Base-by-base conservation (phyloP, 1,140 invertebrate genomes). In the Samia ricini region DNA sequence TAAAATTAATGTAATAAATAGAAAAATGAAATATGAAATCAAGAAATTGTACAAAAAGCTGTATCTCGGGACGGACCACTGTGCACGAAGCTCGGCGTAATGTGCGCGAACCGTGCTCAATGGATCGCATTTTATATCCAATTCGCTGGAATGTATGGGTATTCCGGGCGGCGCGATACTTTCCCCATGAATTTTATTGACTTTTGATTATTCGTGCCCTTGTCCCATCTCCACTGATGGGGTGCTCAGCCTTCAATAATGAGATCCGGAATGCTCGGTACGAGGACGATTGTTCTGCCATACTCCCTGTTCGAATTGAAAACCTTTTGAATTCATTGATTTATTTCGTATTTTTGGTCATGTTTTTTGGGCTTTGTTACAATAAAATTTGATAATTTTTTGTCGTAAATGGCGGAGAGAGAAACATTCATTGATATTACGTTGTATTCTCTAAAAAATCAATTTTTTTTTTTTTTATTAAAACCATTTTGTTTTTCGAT, bases 101-200 rank as follows among this genome's bases (percentile, higher is more conserved):
- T 59, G 63, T 56, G 49, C 49, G 20, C 63, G 59, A 64, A 64
- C 62, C 56, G 63, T 57, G 67, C 57, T 55, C 63, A 65, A 69
- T 69, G 63, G 63, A 6, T 57, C 67, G 63, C 26, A 61, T 62
- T 69, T 65, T 62, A 69, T 62, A 65, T 56, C 56, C 60, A 63
- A 62, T 63, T 62, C 63, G 22, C 26, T 33, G 56, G 60, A 42
- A 62, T 57, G 54, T 63, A 56, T 63, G 49, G 22, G 55, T 15
- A 50, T 51, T 56, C 61, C 49, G 33, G 33, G 7, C 33, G 24
- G 42, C 23, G 33, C 55, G 58, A 60, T 52, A 52, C 51, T 50
- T 42, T 51, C 23, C n/a, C 54, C 60, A 65, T 66, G 63, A 69
- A 69, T 68, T 68, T 71, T 68, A 68, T 71, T 63, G 65, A 64